Evolutionary conservation across 2,113 vertebrate genomes (phyloP).

Genomic region (Platichthys stellatus): DNA sequence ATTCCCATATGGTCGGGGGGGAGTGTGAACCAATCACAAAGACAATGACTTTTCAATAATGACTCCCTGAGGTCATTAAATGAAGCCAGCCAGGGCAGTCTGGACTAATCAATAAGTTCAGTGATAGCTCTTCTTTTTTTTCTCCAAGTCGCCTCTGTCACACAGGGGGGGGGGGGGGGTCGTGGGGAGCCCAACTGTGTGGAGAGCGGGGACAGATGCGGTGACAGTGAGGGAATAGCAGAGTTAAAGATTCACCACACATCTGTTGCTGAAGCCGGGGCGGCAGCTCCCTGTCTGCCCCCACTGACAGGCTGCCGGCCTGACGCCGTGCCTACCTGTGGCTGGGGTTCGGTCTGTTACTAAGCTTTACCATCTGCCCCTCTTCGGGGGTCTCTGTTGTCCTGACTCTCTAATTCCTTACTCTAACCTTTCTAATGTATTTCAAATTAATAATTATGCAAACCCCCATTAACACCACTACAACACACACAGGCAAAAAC

Average conservation of each 20-base stretch:
- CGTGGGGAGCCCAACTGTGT: conserved; percentile 19
- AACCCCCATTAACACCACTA: conserved; percentile 1
- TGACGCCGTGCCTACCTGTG: conserved; percentile 75
- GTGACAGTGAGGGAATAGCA: conserved; percentile 47
- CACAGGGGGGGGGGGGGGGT: conserved; percentile 58
- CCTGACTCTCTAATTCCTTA: conserved; percentile 11
- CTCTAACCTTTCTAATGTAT: neutral
- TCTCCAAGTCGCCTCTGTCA: conserved; percentile 51
- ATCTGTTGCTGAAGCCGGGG: conserved; percentile 78
- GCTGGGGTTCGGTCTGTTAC: conserved; percentile 54
- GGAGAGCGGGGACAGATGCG: conserved; percentile 78
- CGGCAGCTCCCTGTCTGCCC: conserved; percentile 65
- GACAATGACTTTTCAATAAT: conserved; percentile 74
- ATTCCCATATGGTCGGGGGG: conserved; percentile 66
- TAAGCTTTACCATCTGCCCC: conserved; percentile 65
- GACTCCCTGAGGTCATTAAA: conserved; percentile 82
- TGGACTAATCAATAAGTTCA: conserved; percentile 82
- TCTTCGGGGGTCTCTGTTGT: conserved; percentile 26
- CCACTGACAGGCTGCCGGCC: conserved; percentile 68
- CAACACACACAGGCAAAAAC: neutral
- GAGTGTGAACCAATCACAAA: conserved; percentile 71
- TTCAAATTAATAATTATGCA: too few relatives aligned
- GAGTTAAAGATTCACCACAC: conserved; percentile 85
- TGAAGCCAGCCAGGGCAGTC: conserved; percentile 62
- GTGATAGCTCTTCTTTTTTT: conserved; percentile 73